Percentiles rank a stretch among this genome's conserved stretches.
phyloP scores from a whole-genome alignment of 2,888 invertebrate species.

The Amphipoea lucens region DNA sequence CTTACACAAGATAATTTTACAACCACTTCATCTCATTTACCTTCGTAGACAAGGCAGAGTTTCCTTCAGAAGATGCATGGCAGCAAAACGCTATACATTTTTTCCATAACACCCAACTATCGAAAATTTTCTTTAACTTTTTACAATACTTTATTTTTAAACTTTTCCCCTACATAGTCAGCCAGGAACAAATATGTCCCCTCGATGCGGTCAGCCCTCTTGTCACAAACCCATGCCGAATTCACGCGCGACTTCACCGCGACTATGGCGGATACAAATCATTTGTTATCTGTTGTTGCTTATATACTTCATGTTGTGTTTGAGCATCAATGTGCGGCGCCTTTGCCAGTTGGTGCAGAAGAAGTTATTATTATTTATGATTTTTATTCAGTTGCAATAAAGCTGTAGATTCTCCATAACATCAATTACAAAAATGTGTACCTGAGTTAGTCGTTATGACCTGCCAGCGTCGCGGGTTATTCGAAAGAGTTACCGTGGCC shows the following conservation, averaged over 20 bases:
- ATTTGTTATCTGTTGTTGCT: conserved; percentile 74
- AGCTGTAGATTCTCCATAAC: too few relatives aligned
- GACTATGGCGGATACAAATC: conserved; percentile 71
- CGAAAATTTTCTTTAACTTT: neutral
- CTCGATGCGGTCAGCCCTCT: conserved; percentile 70
- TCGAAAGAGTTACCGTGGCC: too few relatives aligned
- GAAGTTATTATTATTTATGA: conserved; percentile 36
- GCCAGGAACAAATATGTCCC: conserved; percentile 59
- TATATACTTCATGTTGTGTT: conserved; percentile 65
- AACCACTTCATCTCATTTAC: neutral
- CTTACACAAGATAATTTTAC: neutral
- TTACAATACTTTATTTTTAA: conserved; percentile 31
- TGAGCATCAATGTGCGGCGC: conserved; percentile 61
- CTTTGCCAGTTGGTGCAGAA: conserved; percentile 56
- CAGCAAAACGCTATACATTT: neutral
- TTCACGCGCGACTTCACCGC: conserved; percentile 69
- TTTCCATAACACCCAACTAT: neutral
- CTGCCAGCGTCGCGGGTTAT: too few relatives aligned
- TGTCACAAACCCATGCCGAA: conserved; percentile 68
- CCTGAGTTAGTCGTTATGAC: neutral
- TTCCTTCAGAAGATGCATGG: neutral
- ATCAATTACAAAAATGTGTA: neutral
- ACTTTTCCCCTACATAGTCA: conserved; percentile 53
- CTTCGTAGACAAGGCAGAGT: neutral
- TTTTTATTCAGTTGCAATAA: conserved; percentile 6